A percentile compares a stretch with the other conserved stretches of the same genome.
These are phyloP conservation scores for Pagetopsis macropterus DNA, from an alignment of 2,797 vertebrate species.

Conservation along the genomic window DNA sequence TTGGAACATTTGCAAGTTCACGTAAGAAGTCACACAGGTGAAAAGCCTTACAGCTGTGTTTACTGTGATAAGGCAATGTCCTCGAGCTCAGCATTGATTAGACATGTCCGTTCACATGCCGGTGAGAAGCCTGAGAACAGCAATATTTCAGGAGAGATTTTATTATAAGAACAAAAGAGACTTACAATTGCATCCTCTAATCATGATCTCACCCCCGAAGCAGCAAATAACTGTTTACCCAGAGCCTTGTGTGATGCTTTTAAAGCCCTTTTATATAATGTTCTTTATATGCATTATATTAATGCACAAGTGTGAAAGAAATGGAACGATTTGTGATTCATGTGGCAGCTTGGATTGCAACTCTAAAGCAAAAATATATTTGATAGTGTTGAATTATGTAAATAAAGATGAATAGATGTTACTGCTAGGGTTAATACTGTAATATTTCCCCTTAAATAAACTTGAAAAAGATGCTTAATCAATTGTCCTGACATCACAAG, in stretches of 20 bases:
- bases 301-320: too few relatives aligned
- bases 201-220: neutral
- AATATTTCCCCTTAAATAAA: too few relatives aligned
- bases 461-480: too few relatives aligned
- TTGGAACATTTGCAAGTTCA: slow-evolving; percentile 1
- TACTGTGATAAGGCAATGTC: slow-evolving; percentile 5
- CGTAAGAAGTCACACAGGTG: neutral
- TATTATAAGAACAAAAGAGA: neutral
- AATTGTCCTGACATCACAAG: too few relatives aligned
- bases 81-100: neutral
- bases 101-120: neutral
- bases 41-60: neutral
- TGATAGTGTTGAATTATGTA: too few relatives aligned
- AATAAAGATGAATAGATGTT: too few relatives aligned
- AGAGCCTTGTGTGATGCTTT: neutral
- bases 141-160: neutral
- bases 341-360: too few relatives aligned
- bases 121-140: neutral
- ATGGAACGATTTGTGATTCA: too few relatives aligned
- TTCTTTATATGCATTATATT: too few relatives aligned
- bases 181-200: neutral
- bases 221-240: neutral
- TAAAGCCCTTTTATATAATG: too few relatives aligned
- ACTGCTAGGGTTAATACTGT: too few relatives aligned
- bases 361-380: too few relatives aligned